phyloP scores from a whole-genome alignment of 2,113 vertebrate species.

The Bagarius yarrelli region DNA sequence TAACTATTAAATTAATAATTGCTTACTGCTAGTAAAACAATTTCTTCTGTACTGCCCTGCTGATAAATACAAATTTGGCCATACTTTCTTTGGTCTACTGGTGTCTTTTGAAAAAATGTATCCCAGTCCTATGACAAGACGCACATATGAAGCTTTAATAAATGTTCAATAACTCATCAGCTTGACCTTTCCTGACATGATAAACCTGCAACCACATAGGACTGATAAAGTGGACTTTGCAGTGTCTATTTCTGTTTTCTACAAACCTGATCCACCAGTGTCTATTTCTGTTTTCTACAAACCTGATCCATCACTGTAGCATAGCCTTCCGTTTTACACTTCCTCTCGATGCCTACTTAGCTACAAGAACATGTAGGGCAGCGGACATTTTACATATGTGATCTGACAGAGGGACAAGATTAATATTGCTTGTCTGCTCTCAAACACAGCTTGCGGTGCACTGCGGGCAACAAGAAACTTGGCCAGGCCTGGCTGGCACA shows the following conservation, averaged over 20 bases:
- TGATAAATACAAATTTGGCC: constrained; percentile 14
- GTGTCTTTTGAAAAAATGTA: constrained; percentile 30
- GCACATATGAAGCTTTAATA: constrained; percentile 65
- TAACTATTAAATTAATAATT: no score
- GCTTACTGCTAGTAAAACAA: no score
- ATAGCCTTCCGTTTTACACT: constrained; percentile 52
- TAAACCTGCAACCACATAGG: constrained; percentile 48
- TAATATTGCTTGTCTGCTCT: constrained; percentile 88
- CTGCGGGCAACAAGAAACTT: constrained; percentile 84
- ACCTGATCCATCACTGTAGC: constrained; percentile 49
- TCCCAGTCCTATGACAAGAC: constrained; percentile 55
- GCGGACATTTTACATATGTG: constrained; percentile 90
- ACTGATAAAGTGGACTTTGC: constrained; percentile 44
- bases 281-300: constrained; percentile 50
- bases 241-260: constrained; percentile 57
- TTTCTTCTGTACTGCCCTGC: constrained; percentile 14
- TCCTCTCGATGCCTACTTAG: constrained; percentile 61
- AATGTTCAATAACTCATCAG: constrained; percentile 71
- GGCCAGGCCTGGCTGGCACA: constrained; percentile 79
- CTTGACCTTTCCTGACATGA: constrained; percentile 69
- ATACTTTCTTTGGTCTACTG: constrained; percentile 8
- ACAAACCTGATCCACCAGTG: constrained; percentile 41
- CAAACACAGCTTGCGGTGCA: constrained; percentile 88
- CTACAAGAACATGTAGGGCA: constrained; percentile 80
- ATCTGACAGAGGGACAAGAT: constrained; percentile 89